Percentiles rank a stretch among this genome's conserved stretches.
These are phyloP conservation scores for Stichopus chloronotus DNA, from an alignment of 35 echinoderm and acorn worm species.

Conservation along the genomic window DNA sequence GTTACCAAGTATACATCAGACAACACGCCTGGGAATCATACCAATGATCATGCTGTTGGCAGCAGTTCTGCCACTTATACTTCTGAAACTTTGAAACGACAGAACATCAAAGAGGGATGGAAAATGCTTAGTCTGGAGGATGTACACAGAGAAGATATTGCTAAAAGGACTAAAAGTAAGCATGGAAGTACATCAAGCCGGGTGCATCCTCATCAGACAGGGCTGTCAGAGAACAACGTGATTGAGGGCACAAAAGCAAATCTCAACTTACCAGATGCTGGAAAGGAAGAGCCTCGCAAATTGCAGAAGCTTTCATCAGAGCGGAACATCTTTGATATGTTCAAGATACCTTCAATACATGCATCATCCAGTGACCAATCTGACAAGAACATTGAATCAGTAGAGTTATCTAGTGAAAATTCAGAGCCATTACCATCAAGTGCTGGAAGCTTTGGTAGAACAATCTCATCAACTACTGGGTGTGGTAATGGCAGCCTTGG, in stretches of 20 bases:
- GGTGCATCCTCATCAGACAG: no score
- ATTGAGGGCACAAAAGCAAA: neutral
- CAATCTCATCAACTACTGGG: neutral
- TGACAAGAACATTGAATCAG: neutral
- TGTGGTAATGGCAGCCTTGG: neutral
- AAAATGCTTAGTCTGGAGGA: conserved; percentile 12
- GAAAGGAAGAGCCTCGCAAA: neutral
- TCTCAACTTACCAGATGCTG: neutral
- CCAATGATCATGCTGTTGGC: neutral
- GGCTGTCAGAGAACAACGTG: neutral
- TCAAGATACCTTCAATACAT: conserved; percentile 13
- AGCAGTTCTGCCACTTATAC: conserved; percentile 3
- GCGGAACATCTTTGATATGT: conserved; percentile 49
- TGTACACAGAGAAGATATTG: neutral
- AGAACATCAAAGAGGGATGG: conserved; percentile 21
- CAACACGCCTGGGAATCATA: neutral
- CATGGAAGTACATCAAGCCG: neutral
- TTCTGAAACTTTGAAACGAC: neutral
- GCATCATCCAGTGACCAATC: neutral
- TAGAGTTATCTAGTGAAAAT: neutral
- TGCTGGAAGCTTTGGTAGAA: neutral
- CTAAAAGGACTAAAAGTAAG: neutral
- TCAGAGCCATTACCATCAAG: neutral
- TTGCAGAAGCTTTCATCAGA: neutral
- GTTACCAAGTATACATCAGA: neutral